These are phyloP conservation scores for Sibirionetta formosa DNA, from an alignment of 2,797 vertebrate genomes.

Conservation along the genomic window DNA sequence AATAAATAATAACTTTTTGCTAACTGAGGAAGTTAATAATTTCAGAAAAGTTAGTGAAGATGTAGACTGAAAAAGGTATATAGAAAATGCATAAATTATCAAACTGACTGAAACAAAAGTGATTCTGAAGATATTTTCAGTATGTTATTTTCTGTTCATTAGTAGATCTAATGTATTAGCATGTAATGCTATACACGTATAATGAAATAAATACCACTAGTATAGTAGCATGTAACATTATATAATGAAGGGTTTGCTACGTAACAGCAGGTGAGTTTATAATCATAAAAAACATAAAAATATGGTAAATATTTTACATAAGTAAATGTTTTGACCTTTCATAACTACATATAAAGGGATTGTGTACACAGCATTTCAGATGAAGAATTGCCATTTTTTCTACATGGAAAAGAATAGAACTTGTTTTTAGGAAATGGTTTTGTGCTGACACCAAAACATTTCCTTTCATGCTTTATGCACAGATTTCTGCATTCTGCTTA, in stretches of 20 bases:
- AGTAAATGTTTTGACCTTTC: not conserved
- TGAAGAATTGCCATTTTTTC: not conserved
- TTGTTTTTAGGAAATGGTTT: not conserved
- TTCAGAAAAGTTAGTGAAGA: slow-evolving; percentile 7
- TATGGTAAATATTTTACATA: not conserved
- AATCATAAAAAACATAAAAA: not conserved
- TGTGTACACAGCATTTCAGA: not conserved
- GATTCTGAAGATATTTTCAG: not conserved
- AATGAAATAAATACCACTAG: not conserved
- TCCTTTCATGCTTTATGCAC: not conserved
- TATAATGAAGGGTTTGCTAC: not conserved
- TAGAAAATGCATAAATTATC: not conserved
- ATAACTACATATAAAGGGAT: not conserved
- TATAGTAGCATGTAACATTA: not conserved
- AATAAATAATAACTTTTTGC: not conserved
- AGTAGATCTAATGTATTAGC: not conserved
- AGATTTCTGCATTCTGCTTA: not conserved
- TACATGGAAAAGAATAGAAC: not conserved
- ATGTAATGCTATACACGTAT: no score
- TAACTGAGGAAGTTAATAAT: not conserved
- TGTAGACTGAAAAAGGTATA: not conserved
- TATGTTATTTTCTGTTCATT: not conserved
- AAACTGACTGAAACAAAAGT: not conserved
- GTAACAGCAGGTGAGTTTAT: not conserved
- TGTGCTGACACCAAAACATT: not conserved